Evolutionary conservation across 1,140 invertebrate species (phyloP), one percentile per base, ranked within the genome.

Genomic region (Scaptomyza graminum): DNA sequence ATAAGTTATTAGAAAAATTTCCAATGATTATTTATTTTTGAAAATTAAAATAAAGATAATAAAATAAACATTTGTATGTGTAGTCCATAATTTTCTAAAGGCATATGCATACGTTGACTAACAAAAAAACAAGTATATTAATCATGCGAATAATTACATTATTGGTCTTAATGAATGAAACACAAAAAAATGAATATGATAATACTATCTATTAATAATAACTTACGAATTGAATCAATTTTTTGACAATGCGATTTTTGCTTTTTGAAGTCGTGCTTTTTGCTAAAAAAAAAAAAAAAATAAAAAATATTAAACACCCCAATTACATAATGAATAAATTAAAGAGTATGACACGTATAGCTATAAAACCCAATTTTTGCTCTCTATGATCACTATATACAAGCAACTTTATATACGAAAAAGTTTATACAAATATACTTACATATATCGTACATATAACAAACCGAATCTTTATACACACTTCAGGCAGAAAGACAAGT

Each of bases 181-280:
- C 46, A 34, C 34, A 66, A 31, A 16, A 9, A 44, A 56, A 65
- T 15, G 11, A 59, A 28, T 66, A 72, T 54, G 47, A 71, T 72
- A 60, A 54, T 13, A n/a, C n/a, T n/a, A 60, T 67, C 68, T 84
- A 84, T 64, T 51, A 76, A 84, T 74, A 84, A 74, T 84, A 74
- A 81, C 74, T 87, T 85, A 81, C 81, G 70, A 85, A 73, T 81
- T 78, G 69, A 81, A 85, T 88, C 68, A 75, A 87, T 79, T 85
- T 87, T 87, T 82, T 87, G 75, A 87, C 78, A 87, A 85, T 81
- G 75, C 83, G 78, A 82, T 87, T 87, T 87, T 87, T 81, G 82
- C 75, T 82, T 87, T 87, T 82, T 82, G 79, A 77, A 85, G 85
- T 85, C 81, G 81, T 85, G 81, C 81, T 85, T 85, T 85, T 85